Base-by-base conservation (phyloP, 2,888 invertebrate species). In the Tinea semifulvella region DNA sequence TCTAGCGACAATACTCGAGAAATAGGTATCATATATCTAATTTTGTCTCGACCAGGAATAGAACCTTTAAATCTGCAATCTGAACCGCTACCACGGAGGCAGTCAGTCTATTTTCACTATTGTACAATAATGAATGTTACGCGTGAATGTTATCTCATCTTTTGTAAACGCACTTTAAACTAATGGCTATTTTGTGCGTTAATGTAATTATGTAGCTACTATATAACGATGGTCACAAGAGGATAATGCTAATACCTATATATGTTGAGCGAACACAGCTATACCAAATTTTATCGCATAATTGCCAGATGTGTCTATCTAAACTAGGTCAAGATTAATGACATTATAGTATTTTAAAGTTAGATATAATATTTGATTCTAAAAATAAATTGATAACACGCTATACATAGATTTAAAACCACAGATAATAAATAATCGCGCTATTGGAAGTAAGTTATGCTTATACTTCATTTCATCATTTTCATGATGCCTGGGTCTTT, bases 271-370 rank as follows among this genome's bases (percentile, higher is more conserved):
- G 11, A 26, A 26, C 26, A 26, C 26, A n/a, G 2, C 26, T n/a
- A 26, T 26, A 26, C 2, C 26, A 3, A 26, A n/a, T 26, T 26
- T 26, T n/a, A 26, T 26, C 11, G 26, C 11, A 31, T 14, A 4
- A 31, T 31, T 31, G 14, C 13, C 31, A 31, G 31, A 13, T 31
- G 6, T 31, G 31, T 13, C 31, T 14, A 14, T 7, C 31, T 13
- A n/a, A 31, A 31, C 13, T 31, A 31, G 31, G 31, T 31, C 31
- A 31, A 31, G 31, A 31, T 31, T 31, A 31, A 31, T 31, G 5
- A 31, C 11, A 7, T 22, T 31, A 11, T 31, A 14, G 13, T 14
- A 31, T 31, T n/a, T 31, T 31, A 31, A 13, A 31, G 14, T 31
- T 31, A 31, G 13, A 31, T 31, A 31, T 2, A n/a, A 7, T 31